A percentile compares a stretch with the other conserved stretches of the same genome.
Conservation (phyloP, 2,797 vertebrate genomes). For the Silurus lanzhouensis region DNA sequence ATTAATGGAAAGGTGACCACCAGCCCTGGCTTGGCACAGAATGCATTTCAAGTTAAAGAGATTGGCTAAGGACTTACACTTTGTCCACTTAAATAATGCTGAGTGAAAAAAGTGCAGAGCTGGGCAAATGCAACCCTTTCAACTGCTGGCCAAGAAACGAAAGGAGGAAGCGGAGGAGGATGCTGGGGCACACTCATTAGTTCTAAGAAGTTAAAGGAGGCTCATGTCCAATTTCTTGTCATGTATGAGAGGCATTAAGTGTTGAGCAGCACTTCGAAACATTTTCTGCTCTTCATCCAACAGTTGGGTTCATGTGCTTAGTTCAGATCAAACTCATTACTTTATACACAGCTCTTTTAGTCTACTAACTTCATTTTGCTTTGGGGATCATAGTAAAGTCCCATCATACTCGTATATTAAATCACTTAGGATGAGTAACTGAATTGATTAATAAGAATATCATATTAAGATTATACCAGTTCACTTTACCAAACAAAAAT, state of each 20-base stretch:
- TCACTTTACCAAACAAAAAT: not conserved
- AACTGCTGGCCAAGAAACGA: slow-evolving; percentile 23
- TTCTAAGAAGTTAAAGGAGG: slow-evolving; percentile 19
- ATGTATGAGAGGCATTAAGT: slow-evolving; percentile 30
- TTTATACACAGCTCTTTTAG: not conserved
- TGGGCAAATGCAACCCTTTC: slow-evolving; percentile 32
- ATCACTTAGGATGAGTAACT: not conserved
- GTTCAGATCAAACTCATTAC: not conserved
- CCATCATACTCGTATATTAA: not conserved
- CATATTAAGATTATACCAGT: not conserved
- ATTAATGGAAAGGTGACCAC: slow-evolving; percentile 18
- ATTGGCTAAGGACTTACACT: slow-evolving; percentile 71
- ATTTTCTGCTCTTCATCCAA: slow-evolving; percentile 31
- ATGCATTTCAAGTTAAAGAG: slow-evolving; percentile 67
- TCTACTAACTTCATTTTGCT: not conserved
- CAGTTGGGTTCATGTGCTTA: not conserved
- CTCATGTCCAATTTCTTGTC: slow-evolving; percentile 17
- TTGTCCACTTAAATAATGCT: slow-evolving; percentile 63
- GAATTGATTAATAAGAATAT: not conserved
- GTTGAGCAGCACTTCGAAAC: slow-evolving; percentile 27
- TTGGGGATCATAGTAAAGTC: not conserved
- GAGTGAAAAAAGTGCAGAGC: slow-evolving; percentile 56
- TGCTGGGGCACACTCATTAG: not conserved
- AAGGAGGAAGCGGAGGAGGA: slow-evolving; percentile 1
- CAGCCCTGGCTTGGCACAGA: slow-evolving; percentile 62